These are phyloP conservation scores for Acipenser oxyrinchus DNA, from an alignment of 2,797 vertebrate species.

Conservation along the genomic window DNA sequence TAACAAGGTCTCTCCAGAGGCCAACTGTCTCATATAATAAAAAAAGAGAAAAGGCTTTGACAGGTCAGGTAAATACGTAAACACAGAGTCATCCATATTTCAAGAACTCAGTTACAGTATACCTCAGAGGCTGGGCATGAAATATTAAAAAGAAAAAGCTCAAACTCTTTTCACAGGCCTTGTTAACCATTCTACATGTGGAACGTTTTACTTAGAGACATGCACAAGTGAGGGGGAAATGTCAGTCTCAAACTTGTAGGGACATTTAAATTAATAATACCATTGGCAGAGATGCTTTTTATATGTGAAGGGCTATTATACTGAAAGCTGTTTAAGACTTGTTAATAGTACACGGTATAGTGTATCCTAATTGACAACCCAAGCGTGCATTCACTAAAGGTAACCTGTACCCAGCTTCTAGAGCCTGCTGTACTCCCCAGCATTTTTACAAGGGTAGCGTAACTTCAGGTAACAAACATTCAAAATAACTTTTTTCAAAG, in stretches of 20 bases:
- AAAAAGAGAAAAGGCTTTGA: slow-evolving; percentile 44
- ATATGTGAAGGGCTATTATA: too few species aligned
- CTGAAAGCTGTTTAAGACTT: too few species aligned
- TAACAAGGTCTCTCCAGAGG: slow-evolving; percentile 50
- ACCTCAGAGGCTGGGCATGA: slow-evolving; percentile 44
- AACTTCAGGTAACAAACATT: too few species aligned
- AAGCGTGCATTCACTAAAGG: too few species aligned
- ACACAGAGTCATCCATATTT: slow-evolving; percentile 68
- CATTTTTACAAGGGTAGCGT: too few species aligned
- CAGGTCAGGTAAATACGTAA: slow-evolving; percentile 63
- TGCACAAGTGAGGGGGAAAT: slow-evolving; percentile 15
- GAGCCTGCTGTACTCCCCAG: too few species aligned
- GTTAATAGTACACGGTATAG: too few species aligned
- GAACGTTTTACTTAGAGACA: slow-evolving; percentile 37
- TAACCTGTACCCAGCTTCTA: too few species aligned
- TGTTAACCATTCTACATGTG: slow-evolving; percentile 50
- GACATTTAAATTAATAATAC: background rate
- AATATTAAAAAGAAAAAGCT: slow-evolving; percentile 68
- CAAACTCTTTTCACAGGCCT: slow-evolving; percentile 52
- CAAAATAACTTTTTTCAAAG: too few species aligned
- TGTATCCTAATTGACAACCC: too few species aligned
- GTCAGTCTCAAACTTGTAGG: background rate
- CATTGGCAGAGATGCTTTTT: too few species aligned
- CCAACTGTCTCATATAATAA: slow-evolving; percentile 37
- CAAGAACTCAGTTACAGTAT: slow-evolving; percentile 36